Evolutionary conservation across 1,140 invertebrate species (phyloP), one percentile per base, ranked within the genome.

Genomic region (Drosophila micromelanica): DNA sequence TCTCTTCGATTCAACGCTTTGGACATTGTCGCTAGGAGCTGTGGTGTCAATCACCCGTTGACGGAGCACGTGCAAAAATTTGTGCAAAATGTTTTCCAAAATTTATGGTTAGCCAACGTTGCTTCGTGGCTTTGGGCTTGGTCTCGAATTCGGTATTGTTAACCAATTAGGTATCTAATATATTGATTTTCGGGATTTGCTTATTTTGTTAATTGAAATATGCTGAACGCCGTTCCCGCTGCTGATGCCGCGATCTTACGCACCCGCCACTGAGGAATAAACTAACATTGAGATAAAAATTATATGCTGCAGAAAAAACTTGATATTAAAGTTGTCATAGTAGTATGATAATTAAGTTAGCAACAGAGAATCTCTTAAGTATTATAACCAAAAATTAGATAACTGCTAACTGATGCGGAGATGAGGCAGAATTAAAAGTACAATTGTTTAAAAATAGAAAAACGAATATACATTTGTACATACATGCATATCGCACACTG

Each of bases 131-230:
- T 13, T 4, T 60, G 5, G 23, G 23, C 4, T 62, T 3, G 45
- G 46, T 48, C 15, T 48, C 30, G 43, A 15, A 35, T 5, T 45
- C 8, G 32, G 40, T 59, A 8, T 20, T 59, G 38, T 60, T 35
- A 23, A 43, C 60, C 56, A 56, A 63, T 67, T 76, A 43, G 61
- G 46, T 69, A 60, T 69, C 72, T 61, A 69, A 70, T 74, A 74
- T 74, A 57, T 70, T 64, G 60, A 75, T 71, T 71, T 63, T 56
- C 15, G 15, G 55, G 69, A 49, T 85, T 84, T 86, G 81, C 70
- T 86, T 86, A 80, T 81, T 86, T 87, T 81, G 74, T 81, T 87
- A 87, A 87, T 87, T 87, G 71, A 87, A 86, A 81, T 81, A 62
- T 75, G 77, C 75, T 65, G 60, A 69, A 69, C 40, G 73, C 79